These are phyloP conservation scores for Lapara coniferarum DNA, from an alignment of 2,888 invertebrate genomes.

Conservation along the genomic window DNA sequence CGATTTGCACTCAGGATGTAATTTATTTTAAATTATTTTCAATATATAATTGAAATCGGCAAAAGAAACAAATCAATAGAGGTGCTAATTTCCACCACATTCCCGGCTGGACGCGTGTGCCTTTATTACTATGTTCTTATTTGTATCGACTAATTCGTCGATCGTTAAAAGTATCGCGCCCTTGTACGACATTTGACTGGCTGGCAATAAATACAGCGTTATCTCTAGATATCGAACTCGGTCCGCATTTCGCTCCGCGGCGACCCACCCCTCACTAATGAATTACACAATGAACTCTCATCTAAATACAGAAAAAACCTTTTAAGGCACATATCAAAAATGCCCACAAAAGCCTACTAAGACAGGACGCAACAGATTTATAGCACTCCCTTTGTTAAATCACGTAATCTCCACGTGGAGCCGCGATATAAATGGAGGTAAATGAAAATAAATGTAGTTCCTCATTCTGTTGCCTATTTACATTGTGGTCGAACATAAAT, in stretches of 20 bases:
- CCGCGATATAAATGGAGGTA: constrained; percentile 81
- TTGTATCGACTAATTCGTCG: constrained; percentile 73
- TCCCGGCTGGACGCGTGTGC: constrained; percentile 17
- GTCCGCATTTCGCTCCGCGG: constrained; percentile 65
- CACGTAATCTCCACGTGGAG: constrained; percentile 83
- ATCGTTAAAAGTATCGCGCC: constrained; percentile 71
- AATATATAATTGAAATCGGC: not conserved
- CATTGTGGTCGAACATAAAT: constrained; percentile 75
- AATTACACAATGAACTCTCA: constrained; percentile 84
- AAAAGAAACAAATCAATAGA: constrained; percentile 4
- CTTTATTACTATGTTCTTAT: constrained; percentile 56
- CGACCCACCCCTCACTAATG: constrained; percentile 79
- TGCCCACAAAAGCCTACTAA: constrained; percentile 83
- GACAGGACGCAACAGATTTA: constrained; percentile 80
- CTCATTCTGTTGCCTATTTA: constrained; percentile 81
- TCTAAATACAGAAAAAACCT: constrained; percentile 85
- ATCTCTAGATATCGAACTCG: constrained; percentile 80
- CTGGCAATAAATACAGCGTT: constrained; percentile 76
- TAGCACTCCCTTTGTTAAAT: constrained; percentile 81
- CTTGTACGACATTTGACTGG: constrained; percentile 77
- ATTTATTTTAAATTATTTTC: not conserved
- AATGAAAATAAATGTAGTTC: constrained; percentile 84
- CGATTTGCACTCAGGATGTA: not conserved
- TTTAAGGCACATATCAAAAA: constrained; percentile 84
- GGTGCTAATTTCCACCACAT: constrained; percentile 1